A percentile compares a stretch with the other conserved stretches of the same genome.
Conservation (phyloP, 2,888 invertebrate species). For the Cephalotes varians region DNA sequence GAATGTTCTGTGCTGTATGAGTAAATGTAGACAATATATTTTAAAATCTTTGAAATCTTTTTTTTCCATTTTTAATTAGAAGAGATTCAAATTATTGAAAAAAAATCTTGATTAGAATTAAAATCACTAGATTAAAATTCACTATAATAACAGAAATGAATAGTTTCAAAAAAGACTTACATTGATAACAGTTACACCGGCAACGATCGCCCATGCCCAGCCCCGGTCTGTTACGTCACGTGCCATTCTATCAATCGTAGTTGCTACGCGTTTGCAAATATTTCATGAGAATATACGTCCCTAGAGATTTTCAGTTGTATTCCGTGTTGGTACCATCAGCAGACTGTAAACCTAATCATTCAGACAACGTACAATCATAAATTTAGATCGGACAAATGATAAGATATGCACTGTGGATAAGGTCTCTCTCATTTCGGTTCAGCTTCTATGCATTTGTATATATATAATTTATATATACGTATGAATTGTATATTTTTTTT, state of each 20-base stretch:
- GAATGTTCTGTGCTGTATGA: too few species aligned
- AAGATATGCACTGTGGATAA: slow-evolving; percentile 65
- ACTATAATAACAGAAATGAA: neutral
- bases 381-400: slow-evolving; percentile 61
- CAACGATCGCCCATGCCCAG: slow-evolving; percentile 86
- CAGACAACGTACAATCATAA: slow-evolving; percentile 23
- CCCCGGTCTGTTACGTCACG: slow-evolving; percentile 84
- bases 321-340: slow-evolving; percentile 35
- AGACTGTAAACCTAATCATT: slow-evolving; percentile 58
- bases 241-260: slow-evolving; percentile 56
- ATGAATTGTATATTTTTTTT: neutral
- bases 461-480: neutral
- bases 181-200: slow-evolving; percentile 82
- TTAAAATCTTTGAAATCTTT: too few species aligned
- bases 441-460: neutral
- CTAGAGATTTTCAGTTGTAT: slow-evolving; percentile 30
- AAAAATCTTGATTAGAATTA: neutral
- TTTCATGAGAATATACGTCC: neutral
- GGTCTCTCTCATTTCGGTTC: neutral
- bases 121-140: too few species aligned
- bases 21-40: too few species aligned
- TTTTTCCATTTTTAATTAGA: too few species aligned
- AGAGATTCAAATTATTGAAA: neutral
- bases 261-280: neutral
- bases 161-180: slow-evolving; percentile 53